Evolutionary conservation across 1,140 invertebrate species (phyloP).

Genomic region (Apis cerana): DNA sequence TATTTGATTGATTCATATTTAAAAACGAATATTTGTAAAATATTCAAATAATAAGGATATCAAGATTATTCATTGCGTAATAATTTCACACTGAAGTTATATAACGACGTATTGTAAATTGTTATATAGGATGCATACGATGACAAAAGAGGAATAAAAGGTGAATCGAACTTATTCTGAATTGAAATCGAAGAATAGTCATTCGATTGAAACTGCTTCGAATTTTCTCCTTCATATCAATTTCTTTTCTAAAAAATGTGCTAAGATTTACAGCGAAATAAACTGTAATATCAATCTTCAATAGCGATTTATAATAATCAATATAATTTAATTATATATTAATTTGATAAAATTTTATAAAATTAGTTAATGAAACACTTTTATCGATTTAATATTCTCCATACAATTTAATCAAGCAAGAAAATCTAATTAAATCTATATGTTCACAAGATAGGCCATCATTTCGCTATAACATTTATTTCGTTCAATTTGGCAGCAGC

Average conservation of each 20-base stretch:
- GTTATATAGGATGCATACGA: not conserved
- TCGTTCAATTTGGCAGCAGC: conserved; percentile 65
- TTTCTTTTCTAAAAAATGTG: not conserved
- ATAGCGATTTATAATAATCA: not conserved
- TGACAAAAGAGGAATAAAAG: not conserved
- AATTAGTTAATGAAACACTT: too few relatives aligned
- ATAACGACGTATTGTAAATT: not conserved
- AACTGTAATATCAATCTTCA: not conserved
- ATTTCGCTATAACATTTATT: conserved; percentile 64
- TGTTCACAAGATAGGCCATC: conserved; percentile 10
- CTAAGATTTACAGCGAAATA: not conserved
- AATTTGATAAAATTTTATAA: too few relatives aligned
- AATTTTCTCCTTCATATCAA: not conserved
- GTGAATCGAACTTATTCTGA: not conserved
- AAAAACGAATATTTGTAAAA: too few relatives aligned
- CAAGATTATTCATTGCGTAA: too few relatives aligned
- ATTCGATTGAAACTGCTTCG: not conserved
- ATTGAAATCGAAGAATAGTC: not conserved
- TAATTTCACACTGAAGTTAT: too few relatives aligned
- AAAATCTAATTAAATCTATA: conserved; percentile 5
- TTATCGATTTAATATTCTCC: not conserved
- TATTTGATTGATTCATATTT: too few relatives aligned
- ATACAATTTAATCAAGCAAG: not conserved
- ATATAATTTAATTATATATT: too few relatives aligned
- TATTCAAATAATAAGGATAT: too few relatives aligned